Evolutionary conservation across 1,140 invertebrate genomes (phyloP).

Genomic region (Spodoptera litura): DNA sequence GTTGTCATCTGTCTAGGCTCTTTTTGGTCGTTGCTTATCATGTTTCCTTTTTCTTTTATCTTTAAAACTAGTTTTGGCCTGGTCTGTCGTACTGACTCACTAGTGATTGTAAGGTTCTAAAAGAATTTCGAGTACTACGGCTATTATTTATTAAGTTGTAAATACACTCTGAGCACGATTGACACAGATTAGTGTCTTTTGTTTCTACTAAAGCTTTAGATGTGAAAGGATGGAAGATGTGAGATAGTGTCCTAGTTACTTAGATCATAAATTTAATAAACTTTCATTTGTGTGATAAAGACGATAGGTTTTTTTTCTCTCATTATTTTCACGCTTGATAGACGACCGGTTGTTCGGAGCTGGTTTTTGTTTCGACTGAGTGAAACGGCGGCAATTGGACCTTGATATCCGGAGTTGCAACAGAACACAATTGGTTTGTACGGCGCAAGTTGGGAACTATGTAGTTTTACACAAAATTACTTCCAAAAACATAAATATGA

Average conservation of each 20-base stretch:
- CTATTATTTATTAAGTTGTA: slow-evolving; percentile 7
- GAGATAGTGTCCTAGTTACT: slow-evolving; percentile 28
- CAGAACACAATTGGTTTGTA: slow-evolving; percentile 54
- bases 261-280: slow-evolving; percentile 41
- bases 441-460: slow-evolving; percentile 28
- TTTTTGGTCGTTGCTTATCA: slow-evolving; percentile 36
- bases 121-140: slow-evolving; percentile 1
- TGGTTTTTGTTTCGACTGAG: slow-evolving; percentile 76
- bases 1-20: slow-evolving; percentile 38
- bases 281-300: slow-evolving; percentile 45
- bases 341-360: slow-evolving; percentile 48
- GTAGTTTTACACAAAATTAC: neutral
- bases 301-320: slow-evolving; percentile 49
- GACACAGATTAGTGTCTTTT: slow-evolving; percentile 15
- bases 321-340: slow-evolving; percentile 70
- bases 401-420: slow-evolving; percentile 81
- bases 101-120: neutral
- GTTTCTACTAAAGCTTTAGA: slow-evolving; percentile 20
- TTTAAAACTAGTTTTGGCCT: slow-evolving; percentile 47
- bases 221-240: slow-evolving; percentile 35
- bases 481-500: no score
- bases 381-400: slow-evolving; percentile 80
- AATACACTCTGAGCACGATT: slow-evolving; percentile 8
- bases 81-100: slow-evolving; percentile 35
- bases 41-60: slow-evolving; percentile 41